phyloP scores from a whole-genome alignment of 2,797 vertebrate genomes.

The Pipistrellus pipistrellus region DNA sequence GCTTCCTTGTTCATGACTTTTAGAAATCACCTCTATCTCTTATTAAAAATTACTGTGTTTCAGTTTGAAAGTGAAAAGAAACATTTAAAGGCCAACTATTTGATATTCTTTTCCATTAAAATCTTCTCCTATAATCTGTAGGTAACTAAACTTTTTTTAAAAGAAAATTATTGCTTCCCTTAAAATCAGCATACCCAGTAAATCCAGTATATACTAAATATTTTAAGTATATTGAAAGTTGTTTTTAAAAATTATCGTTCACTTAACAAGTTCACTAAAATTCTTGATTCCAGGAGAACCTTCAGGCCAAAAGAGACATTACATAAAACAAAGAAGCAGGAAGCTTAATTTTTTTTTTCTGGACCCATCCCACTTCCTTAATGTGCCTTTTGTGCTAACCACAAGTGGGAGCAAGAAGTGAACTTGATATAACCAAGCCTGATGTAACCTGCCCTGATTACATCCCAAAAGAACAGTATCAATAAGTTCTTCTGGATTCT shows the following conservation, averaged over 20 bases:
- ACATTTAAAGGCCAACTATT: background rate
- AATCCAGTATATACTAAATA: conserved; percentile 4
- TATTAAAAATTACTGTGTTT: conserved; percentile 48
- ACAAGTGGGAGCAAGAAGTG: background rate
- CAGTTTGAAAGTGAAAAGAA: conserved; percentile 25
- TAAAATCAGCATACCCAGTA: conserved; percentile 18
- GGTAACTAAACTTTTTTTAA: conserved; percentile 46
- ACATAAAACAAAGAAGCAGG: background rate
- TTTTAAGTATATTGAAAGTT: conserved; percentile 39
- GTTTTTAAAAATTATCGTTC: background rate
- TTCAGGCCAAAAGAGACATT: conserved; percentile 21
- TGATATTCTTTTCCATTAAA: conserved; percentile 47
- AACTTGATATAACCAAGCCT: background rate
- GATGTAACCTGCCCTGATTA: background rate
- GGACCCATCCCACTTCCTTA: background rate
- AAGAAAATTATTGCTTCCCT: background rate
- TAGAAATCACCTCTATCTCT: conserved; percentile 17
- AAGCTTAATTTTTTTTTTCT: background rate
- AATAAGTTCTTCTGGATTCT: conserved; percentile 11
- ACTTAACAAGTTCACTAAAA: conserved; percentile 2
- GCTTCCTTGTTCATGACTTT: conserved; percentile 19
- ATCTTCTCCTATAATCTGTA: background rate
- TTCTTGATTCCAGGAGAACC: conserved; percentile 39
- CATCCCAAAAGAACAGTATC: background rate
- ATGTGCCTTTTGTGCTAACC: background rate